phyloP scores from a whole-genome alignment of 2,888 invertebrate genomes.

The Lithophane semibrunnea region DNA sequence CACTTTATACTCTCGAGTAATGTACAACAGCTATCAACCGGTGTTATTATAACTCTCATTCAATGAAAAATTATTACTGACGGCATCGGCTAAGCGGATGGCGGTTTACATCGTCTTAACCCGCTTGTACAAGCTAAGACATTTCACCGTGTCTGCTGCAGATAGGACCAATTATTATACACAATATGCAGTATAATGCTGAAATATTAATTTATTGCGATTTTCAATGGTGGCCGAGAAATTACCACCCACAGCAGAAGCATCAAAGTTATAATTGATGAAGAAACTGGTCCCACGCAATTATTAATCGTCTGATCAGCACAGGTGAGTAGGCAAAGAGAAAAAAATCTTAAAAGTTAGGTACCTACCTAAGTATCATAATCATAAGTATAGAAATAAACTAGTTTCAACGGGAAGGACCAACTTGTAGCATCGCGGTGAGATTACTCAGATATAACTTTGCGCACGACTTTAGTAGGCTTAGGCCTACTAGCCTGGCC shows the following conservation, averaged over 20 bases:
- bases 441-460: constrained; percentile 42
- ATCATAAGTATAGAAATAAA: constrained; percentile 31
- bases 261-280: constrained; percentile 1
- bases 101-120: constrained; percentile 6
- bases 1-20: constrained; percentile 31
- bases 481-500: constrained; percentile 14
- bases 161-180: too few relatives aligned
- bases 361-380: background rate
- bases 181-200: background rate
- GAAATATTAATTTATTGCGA: background rate
- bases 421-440: background rate
- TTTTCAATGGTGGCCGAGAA: background rate
- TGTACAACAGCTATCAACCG: constrained; percentile 42
- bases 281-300: background rate
- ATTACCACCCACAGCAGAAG: background rate
- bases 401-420: constrained; percentile 16
- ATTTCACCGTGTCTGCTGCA: too few relatives aligned
- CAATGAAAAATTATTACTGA: constrained; percentile 57
- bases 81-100: constrained; percentile 28
- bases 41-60: constrained; percentile 48
- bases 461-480: constrained; percentile 28
- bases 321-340: background rate
- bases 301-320: background rate
- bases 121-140: too few relatives aligned
- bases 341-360: background rate